phyloP scores from a whole-genome alignment of 92 coral and sea anemone species.

The Palythoa grandis region DNA sequence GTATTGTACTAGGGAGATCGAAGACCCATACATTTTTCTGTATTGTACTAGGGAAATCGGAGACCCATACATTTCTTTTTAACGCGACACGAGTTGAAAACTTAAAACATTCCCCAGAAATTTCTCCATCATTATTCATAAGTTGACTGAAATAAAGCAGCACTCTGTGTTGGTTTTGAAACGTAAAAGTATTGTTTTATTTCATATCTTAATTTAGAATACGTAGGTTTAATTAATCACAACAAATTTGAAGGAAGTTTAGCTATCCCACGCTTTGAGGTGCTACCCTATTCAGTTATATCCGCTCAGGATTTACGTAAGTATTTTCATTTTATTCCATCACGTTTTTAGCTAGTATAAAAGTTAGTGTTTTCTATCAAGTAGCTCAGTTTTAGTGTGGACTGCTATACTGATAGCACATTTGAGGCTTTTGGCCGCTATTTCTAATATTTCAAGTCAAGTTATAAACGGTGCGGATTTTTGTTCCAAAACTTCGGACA shows the following conservation, averaged over 20 bases:
- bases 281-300: neutral
- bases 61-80: too few relatives aligned
- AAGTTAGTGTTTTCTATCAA: too few relatives aligned
- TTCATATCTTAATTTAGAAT: constrained; percentile 6
- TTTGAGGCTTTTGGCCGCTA: neutral
- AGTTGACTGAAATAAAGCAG: too few relatives aligned
- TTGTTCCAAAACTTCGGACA: neutral
- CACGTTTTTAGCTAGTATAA: neutral
- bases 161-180: constrained; percentile 14
- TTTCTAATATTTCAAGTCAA: too few relatives aligned
- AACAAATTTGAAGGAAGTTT: neutral
- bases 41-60: too few relatives aligned
- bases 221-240: neutral
- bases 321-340: neutral
- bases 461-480: neutral
- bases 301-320: neutral
- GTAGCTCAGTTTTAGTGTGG: neutral
- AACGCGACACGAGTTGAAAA: too few relatives aligned
- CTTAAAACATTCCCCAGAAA: too few relatives aligned
- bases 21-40: too few relatives aligned
- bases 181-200: neutral
- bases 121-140: too few relatives aligned
- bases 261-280: neutral
- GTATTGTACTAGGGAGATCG: too few relatives aligned
- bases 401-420: neutral